Evolutionary conservation across 2,888 invertebrate genomes (phyloP).

Genomic region (Abrostola tripartita): DNA sequence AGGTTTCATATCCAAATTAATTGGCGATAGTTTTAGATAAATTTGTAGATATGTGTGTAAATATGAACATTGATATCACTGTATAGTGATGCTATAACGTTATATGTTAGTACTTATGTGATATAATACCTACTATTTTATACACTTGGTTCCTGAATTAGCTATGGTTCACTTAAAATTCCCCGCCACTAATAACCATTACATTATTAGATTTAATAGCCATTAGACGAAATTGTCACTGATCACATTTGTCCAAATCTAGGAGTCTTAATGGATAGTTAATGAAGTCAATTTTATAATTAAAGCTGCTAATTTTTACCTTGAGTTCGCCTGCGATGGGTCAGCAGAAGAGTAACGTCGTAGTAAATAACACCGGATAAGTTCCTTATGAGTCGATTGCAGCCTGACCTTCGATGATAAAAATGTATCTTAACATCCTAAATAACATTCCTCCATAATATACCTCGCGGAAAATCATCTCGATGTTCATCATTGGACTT

Average conservation of each 20-base stretch:
- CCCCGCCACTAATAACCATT: neutral
- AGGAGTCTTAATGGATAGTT: neutral
- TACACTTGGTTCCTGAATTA: constrained; percentile 46
- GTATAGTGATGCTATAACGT: constrained; percentile 44
- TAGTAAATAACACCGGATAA: neutral
- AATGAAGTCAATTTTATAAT: neutral
- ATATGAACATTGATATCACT: constrained; percentile 43
- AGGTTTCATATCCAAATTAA: constrained; percentile 58
- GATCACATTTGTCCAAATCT: neutral
- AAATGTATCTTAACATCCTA: no score
- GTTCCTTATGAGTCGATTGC: no score
- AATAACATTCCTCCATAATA: neutral
- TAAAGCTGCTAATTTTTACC: no score
- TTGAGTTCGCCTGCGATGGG: neutral
- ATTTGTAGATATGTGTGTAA: constrained; percentile 51
- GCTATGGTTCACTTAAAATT: constrained; percentile 2
- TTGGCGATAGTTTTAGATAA: constrained; percentile 57
- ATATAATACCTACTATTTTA: constrained; percentile 45
- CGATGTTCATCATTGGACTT: neutral
- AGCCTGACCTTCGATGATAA: no score
- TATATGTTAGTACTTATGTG: constrained; percentile 56
- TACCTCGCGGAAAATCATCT: neutral
- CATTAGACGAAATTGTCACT: neutral
- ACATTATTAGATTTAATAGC: neutral
- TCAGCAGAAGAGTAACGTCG: neutral